A percentile compares a stretch with the other conserved stretches of the same genome.
Evolutionary conservation across 2,113 vertebrate genomes (phyloP).

Genomic region (Coptodon rendalli): DNA sequence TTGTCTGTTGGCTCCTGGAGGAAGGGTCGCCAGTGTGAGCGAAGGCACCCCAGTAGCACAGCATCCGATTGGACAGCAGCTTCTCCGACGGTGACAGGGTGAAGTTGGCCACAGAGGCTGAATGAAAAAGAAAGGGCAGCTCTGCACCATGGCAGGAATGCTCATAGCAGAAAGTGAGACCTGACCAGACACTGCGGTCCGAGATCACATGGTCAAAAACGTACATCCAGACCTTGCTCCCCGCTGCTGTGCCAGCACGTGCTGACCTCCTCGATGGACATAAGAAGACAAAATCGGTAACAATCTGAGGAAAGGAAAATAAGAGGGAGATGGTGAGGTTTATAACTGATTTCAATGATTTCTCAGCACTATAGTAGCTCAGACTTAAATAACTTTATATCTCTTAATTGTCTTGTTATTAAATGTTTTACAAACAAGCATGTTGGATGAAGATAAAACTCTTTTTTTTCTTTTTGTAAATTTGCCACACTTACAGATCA

Average conservation of each 20-base stretch:
- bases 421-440: neutral
- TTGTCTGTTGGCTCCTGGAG: constrained; percentile 36
- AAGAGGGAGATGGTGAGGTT: neutral
- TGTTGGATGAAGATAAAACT: neutral
- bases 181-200: constrained; percentile 63
- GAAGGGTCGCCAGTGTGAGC: constrained; percentile 65
- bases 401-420: neutral
- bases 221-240: constrained; percentile 65
- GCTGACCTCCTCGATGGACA: constrained; percentile 67
- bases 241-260: neutral
- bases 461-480: too few relatives aligned
- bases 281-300: constrained; percentile 73
- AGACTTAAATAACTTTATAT: neutral
- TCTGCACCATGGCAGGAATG: constrained; percentile 72
- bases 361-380: too few relatives aligned
- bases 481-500: neutral
- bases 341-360: neutral
- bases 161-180: constrained; percentile 64
- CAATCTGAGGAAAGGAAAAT: constrained; percentile 49
- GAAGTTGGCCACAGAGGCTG: constrained; percentile 64
- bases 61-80: constrained; percentile 68
- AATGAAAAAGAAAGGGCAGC: constrained; percentile 72
- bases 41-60: constrained; percentile 73
- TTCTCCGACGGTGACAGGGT: constrained; percentile 55
- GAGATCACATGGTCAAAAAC: constrained; percentile 69